phyloP scores from a whole-genome alignment of 2,113 vertebrate species.

The Fukomys damarensis region DNA sequence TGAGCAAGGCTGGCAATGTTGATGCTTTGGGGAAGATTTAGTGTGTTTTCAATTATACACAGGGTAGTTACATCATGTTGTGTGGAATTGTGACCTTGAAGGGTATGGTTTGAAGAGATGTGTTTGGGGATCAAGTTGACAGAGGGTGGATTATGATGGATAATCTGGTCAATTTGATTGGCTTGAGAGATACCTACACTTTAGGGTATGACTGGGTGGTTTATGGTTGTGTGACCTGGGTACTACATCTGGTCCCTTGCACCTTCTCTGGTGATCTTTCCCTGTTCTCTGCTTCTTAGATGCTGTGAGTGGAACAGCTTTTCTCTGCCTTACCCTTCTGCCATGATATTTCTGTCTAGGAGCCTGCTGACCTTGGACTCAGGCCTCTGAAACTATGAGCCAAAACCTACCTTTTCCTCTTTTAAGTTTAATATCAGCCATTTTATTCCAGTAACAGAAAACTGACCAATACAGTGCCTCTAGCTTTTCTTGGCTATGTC shows the following conservation, averaged over 20 bases:
- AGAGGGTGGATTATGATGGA: neutral
- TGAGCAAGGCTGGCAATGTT: neutral
- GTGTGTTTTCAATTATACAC: neutral
- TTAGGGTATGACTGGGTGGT: neutral
- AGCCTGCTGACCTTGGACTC: neutral
- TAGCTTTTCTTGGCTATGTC: neutral
- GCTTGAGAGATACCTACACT: neutral
- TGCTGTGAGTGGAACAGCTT: neutral
- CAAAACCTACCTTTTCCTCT: neutral
- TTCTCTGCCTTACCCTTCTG: neutral
- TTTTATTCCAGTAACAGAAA: neutral
- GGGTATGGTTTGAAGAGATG: neutral
- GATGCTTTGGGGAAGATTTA: neutral
- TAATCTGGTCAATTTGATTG: neutral
- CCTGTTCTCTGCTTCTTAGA: neutral
- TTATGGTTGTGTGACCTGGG: neutral
- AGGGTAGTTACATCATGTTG: neutral
- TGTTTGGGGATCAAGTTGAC: neutral
- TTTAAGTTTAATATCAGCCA: neutral
- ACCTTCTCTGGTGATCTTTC: neutral
- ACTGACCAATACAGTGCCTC: neutral
- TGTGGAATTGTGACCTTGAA: neutral
- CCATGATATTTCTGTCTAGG: neutral
- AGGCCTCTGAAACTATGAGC: neutral
- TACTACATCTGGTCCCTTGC: neutral